Evolutionary conservation across 2,888 invertebrate species (phyloP), one percentile per base, ranked within the genome.

Genomic region (Cheiracanthium punctorium): DNA sequence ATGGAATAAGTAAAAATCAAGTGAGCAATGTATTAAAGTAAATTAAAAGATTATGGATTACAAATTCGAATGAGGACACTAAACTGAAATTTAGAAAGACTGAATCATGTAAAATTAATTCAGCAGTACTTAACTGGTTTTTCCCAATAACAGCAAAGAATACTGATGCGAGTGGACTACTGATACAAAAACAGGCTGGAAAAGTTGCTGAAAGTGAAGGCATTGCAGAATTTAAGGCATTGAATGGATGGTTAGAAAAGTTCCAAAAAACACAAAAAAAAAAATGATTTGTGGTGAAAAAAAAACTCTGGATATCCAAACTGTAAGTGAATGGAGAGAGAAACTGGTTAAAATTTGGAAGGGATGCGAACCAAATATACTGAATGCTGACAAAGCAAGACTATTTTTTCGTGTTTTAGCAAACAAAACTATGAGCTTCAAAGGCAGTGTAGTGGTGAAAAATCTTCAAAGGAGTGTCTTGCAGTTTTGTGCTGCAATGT

Each of bases 171-270:
- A 37, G 37, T 37, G 37, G 10, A 33, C 7, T 71, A 37, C 20
- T 72, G 17, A 14, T 72, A 17, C 71, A 41, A 43, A 28, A 72
- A 48, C 24, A 72, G 43, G 71, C 24, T 24, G 43, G 8, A 20
- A 30, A 28, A 37, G 41, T 43, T 71, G 41, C 71, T 28, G 71
- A 37, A 72, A 72, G 71, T 43, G 41, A 43, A 12, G 71, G 71
- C 37, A 72, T 29, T 72, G 12, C 41, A 72, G 24, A 72, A 72
- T 72, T 72, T 17, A 72, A 72, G 17, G 71, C 28, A n/a, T 72
- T 43, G 1, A 37, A 72, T 72, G 71, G 48, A 5, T 72, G 43
- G 43, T 41, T 72, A 24, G 29, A 72, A 24, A 43, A 41, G 17
- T 72, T 72, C 14, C 32, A 37, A 17, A 1, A 32, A 72, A 37